These are phyloP conservation scores for Caretta caretta DNA, from an alignment of 2,113 vertebrate genomes.

Conservation along the genomic window DNA sequence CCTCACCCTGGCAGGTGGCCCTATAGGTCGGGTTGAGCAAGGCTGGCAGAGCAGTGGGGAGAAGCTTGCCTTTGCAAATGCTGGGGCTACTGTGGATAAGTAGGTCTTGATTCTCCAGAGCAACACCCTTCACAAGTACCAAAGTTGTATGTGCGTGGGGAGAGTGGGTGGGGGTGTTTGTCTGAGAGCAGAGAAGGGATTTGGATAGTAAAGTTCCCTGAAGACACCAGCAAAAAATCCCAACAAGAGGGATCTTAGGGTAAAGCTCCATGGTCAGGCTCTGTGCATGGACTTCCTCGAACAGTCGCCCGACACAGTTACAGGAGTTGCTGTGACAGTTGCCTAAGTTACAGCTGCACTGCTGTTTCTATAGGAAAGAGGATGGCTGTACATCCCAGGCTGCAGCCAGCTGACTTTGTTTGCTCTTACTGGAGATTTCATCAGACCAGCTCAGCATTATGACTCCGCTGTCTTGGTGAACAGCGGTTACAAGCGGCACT, in stretches of 20 bases:
- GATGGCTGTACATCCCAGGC: background rate
- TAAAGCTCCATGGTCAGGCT: background rate
- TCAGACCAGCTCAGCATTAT: background rate
- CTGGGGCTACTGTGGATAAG: background rate
- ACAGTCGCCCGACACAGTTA: background rate
- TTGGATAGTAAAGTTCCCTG: background rate
- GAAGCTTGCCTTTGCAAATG: background rate
- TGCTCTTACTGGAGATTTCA: rapidly evolving
- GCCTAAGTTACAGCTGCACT: background rate
- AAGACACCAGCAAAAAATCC: conserved; percentile 10
- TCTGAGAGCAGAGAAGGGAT: background rate
- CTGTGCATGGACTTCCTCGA: background rate
- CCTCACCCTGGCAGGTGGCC: conserved; percentile 4
- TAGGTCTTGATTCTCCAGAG: background rate
- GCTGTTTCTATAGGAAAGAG: background rate
- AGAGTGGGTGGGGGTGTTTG: background rate
- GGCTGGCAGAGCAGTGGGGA: rapidly evolving
- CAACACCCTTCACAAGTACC: conserved; percentile 4
- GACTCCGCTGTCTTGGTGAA: background rate
- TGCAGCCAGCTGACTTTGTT: background rate
- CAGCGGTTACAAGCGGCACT: rapidly evolving
- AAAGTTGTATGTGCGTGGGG: background rate
- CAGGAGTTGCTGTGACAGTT: background rate
- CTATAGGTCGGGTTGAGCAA: background rate
- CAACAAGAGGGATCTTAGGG: background rate